These are phyloP conservation scores for Scaptodrosophila lebanonensis DNA, from an alignment of 1,140 invertebrate species.

Conservation along the genomic window DNA sequence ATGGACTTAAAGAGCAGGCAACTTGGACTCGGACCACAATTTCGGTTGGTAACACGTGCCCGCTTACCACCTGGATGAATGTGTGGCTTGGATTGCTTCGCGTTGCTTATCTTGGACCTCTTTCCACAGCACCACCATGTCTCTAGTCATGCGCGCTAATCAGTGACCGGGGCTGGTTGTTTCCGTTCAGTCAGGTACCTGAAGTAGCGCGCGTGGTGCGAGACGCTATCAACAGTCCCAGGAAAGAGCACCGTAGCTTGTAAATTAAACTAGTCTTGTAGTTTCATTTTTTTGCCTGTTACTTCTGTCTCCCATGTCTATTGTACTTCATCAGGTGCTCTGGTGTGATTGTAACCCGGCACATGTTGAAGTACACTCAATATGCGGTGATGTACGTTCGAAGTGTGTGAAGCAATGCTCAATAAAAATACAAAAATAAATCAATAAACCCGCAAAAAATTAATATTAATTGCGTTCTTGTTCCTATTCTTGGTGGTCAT, in stretches of 20 bases:
- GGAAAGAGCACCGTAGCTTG: constrained; percentile 12
- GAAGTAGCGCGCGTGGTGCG: constrained; percentile 95
- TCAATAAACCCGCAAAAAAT: background rate
- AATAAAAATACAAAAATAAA: too few species aligned
- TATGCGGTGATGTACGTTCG: constrained; percentile 78
- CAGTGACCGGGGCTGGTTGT: constrained; percentile 84
- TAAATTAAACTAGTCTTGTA: too few species aligned
- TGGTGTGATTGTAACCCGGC: constrained; percentile 91
- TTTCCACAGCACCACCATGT: constrained; percentile 16
- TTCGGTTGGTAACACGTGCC: constrained; percentile 50
- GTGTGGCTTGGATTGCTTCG: too few species aligned
- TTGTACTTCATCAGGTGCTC: constrained; percentile 99
- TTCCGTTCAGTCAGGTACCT: constrained; percentile 92
- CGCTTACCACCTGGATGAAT: background rate
- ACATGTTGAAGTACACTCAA: constrained; percentile 96
- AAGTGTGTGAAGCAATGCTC: too few species aligned
- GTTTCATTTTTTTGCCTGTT: too few species aligned
- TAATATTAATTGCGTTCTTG: background rate
- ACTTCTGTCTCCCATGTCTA: constrained; percentile 86
- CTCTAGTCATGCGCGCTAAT: constrained; percentile 82
- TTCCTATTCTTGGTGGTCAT: too few species aligned
- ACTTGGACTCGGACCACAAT: too few species aligned
- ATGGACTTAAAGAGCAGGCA: background rate
- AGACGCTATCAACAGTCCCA: constrained; percentile 20
- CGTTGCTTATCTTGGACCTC: constrained; percentile 42